Base-by-base conservation (phyloP, 1,140 invertebrate genomes). In the Danaus melanippus region DNA sequence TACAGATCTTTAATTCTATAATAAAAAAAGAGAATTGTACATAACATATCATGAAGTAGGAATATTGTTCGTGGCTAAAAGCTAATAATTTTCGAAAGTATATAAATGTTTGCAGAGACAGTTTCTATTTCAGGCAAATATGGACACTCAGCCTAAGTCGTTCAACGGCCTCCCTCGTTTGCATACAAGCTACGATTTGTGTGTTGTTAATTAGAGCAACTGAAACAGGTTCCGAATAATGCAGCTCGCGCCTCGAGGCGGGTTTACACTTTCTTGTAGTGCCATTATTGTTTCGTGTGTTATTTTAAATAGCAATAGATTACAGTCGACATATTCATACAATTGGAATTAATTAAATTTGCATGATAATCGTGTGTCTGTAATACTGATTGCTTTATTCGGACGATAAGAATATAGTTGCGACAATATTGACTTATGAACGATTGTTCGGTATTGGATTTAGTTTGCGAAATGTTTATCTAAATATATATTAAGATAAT, bases 141-240 rank as follows among this genome's bases (percentile, higher is more conserved):
- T 56, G 53, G 50, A 42, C 45, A 32, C 53, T 53, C 48, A 53
- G 46, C 60, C 65, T 71, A 68, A 66, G 58, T 59, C 53, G 62
- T 55, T 64, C 56, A 63, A 53, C 57, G 64, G 69, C 65, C 67
- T 56, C 57, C 61, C 76, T 84, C 76, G 84, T 86, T 86, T 84
- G 79, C 83, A 86, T 84, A 86, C 83, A 86, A 82, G 81, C 76
- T 84, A 78, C 83, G 81, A 86, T 86, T 86, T 84, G 83, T 86
- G 81, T 84, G 79, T 86, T 82, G 81, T 84, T 86, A 86, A 86
- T 86, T 84, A 84, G 83, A 84, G 77, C 79, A 83, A 71, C 70
- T 69, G 58, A 74, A 84, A 83, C 83, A 76, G 83, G 83, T 86
- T 79, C 70, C 64, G 56, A 76, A 74, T 76, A 79, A 76, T 76